Percentiles rank a stretch among this genome's conserved stretches.
These are phyloP conservation scores for Paradisaea rubra DNA, from an alignment of 2,113 vertebrate species.

Conservation along the genomic window DNA sequence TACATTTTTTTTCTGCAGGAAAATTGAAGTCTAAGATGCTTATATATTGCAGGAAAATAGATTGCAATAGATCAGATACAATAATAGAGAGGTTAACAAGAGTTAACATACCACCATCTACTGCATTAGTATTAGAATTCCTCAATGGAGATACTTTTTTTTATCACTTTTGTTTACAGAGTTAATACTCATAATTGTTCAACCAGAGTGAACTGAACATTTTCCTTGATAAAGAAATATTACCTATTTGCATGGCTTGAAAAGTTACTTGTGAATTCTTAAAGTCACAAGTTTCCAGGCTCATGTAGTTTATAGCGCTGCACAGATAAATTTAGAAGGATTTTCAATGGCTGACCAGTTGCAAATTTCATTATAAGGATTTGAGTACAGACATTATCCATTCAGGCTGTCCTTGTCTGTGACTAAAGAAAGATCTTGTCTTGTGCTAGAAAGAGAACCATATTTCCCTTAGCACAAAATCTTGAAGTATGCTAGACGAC, in stretches of 20 bases:
- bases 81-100: background rate
- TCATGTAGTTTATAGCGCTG: background rate
- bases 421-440: slow-evolving; percentile 45
- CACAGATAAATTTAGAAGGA: background rate
- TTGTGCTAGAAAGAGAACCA: slow-evolving; percentile 27
- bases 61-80: background rate
- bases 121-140: background rate
- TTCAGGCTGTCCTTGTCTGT: background rate
- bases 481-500: slow-evolving; percentile 50
- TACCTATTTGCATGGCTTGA: background rate
- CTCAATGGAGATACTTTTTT: background rate
- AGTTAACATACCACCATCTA: background rate
- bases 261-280: background rate
- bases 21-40: background rate
- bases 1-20: background rate
- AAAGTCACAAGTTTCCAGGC: background rate
- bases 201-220: background rate
- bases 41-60: background rate
- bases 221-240: background rate
- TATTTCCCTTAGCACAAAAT: slow-evolving; percentile 59
- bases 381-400: background rate
- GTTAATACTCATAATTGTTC: background rate
- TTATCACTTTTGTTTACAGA: background rate
- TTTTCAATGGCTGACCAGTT: background rate
- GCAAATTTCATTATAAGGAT: background rate